Evolutionary conservation across 2,797 vertebrate genomes (phyloP), one percentile per base, ranked within the genome.

Genomic region (Harpagifer antarcticus): DNA sequence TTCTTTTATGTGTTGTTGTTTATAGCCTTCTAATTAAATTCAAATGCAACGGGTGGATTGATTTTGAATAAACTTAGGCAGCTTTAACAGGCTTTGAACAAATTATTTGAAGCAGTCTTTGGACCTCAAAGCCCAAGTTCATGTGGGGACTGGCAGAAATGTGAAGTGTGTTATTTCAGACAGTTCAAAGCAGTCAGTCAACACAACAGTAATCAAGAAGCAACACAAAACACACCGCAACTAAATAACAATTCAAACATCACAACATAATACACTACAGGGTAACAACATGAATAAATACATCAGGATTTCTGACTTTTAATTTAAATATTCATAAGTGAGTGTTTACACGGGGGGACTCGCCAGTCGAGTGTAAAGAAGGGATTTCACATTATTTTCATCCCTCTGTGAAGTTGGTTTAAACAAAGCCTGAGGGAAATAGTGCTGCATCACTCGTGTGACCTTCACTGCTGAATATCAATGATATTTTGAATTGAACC

Each of bases 11-110:
- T 74, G 44, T 19, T 53, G 55, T 71, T 84, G 56, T 90, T 88
- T 82, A 76, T 75, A 82, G 72, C 23, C 23, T 47, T 56, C 66
- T 81, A 67, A 86, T 86, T 81, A 53, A 84, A 87, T 75, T 59
- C 0, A 82, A 86, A 8, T 20, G 63, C 60, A 74, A 48, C 0
- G 13, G 19, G 42, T 31, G 63, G 47, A 80, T 79, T 59, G 77
- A 83, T 86, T 74, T 63, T 60, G 69, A 72, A 84, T 74, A 81
- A 82, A 83, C 40, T 3, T 9, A 56, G 53, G 54, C n/a, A 1
- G 67, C 68, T 84, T 83, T 75, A 83, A 76, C 66, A 58, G 83
- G 71, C 19, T 54, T 83, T 72, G 71, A 88, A 70, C n/a, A 27
- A 77, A 55, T 74, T 78, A 59, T 86, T 76, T 86, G 70, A 84